Conservation (phyloP, 1,140 invertebrate genomes). For the Ganaspis sp. region DNA sequence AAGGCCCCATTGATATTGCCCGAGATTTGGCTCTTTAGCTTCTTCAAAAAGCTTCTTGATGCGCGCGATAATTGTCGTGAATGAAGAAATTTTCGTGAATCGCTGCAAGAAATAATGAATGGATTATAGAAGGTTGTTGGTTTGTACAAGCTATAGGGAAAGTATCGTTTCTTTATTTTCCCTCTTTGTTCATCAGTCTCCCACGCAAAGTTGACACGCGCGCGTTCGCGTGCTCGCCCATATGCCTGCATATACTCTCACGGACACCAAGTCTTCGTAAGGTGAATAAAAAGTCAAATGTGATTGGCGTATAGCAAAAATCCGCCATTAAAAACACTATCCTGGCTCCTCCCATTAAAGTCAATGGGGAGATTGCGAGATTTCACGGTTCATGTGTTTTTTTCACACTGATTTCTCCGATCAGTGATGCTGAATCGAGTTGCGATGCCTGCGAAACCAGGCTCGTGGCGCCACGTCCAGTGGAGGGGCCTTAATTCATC, state of each 20-base stretch:
- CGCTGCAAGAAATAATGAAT: not conserved
- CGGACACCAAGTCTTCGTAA: not conserved
- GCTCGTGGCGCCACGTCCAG: not conserved
- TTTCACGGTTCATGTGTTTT: slow-evolving; percentile 52
- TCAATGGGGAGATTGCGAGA: slow-evolving; percentile 38
- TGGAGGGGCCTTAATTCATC: slow-evolving; percentile 64
- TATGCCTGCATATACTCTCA: not conserved
- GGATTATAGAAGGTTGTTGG: not conserved
- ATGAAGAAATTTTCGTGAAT: not conserved
- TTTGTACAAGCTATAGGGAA: not conserved
- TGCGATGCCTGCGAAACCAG: slow-evolving; percentile 41
- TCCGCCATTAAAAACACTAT: slow-evolving; percentile 72
- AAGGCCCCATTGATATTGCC: not conserved
- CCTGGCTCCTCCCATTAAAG: slow-evolving; percentile 69
- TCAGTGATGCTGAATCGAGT: slow-evolving; percentile 34
- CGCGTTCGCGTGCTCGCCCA: not conserved
- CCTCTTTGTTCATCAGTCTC: slow-evolving; percentile 10
- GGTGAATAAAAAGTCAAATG: slow-evolving; percentile 44
- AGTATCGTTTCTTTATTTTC: not conserved
- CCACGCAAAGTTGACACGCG: slow-evolving; percentile 19
- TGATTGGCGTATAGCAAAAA: slow-evolving; percentile 71
- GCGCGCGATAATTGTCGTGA: not conserved
- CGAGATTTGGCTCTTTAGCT: not conserved
- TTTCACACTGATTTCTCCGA: slow-evolving; percentile 53
- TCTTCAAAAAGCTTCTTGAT: not conserved